Percentiles rank a stretch among this genome's conserved stretches.
Conservation (phyloP, 2,888 invertebrate species). For the Callimorpha dominula region DNA sequence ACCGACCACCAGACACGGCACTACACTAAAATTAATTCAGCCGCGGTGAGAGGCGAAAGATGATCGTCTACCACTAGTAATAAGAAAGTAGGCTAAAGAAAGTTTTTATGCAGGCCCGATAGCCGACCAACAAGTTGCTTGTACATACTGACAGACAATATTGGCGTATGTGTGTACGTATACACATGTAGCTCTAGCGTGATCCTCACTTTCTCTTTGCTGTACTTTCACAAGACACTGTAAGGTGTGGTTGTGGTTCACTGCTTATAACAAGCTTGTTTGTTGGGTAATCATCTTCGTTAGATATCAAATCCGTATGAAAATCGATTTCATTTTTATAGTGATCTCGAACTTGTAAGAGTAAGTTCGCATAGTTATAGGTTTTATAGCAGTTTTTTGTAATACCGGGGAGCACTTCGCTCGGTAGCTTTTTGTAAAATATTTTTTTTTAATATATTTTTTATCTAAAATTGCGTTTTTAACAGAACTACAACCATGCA, state of each 20-base stretch:
- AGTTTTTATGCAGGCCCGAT: conserved; percentile 80
- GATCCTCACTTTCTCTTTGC: conserved; percentile 84
- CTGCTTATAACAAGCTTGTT: conserved; percentile 64
- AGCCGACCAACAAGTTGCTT: conserved; percentile 74
- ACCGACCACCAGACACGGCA: conserved; percentile 75
- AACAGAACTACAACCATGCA: no score
- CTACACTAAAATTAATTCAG: conserved; percentile 77
- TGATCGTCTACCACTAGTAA: conserved; percentile 69
- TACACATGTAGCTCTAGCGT: conserved; percentile 72
- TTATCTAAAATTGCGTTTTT: no score
- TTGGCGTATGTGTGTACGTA: conserved; percentile 62
- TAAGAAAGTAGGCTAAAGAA: conserved; percentile 87
- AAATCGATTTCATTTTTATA: not conserved
- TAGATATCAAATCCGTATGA: not conserved
- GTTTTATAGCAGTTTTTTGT: not conserved
- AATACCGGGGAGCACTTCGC: no score
- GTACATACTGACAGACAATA: conserved; percentile 67
- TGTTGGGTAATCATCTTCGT: conserved; percentile 60
- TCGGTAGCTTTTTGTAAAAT: no score
- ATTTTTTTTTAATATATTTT: no score
- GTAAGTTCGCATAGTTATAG: not conserved
- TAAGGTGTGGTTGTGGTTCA: conserved; percentile 80
- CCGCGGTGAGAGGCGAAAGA: conserved; percentile 80
- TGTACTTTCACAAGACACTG: conserved; percentile 83
- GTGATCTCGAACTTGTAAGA: not conserved